phyloP scores from a whole-genome alignment of 2,113 vertebrate species.

The Psittacus erithacus region DNA sequence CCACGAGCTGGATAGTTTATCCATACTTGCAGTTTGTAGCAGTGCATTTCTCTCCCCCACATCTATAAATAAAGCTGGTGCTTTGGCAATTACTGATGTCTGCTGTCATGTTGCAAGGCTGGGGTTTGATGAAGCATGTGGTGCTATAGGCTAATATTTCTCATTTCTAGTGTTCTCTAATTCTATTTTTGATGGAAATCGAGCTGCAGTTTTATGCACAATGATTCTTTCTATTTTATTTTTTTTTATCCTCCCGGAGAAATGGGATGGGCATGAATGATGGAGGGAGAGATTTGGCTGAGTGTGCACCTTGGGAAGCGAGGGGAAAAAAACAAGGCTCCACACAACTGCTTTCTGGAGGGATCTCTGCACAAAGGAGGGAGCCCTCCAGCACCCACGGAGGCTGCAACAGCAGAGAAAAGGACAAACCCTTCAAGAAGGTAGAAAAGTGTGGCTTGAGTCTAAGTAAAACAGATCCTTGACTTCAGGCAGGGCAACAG shows the following conservation, averaged over 20 bases:
- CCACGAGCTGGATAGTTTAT: conserved; percentile 10
- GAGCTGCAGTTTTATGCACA: not conserved
- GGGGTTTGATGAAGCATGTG: conserved; percentile 29
- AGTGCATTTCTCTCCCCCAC: not conserved
- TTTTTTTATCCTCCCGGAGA: not conserved
- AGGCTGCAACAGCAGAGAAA: no score
- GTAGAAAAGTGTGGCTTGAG: not conserved
- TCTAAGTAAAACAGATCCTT: not conserved
- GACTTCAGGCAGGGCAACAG: not conserved
- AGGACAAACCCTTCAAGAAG: not conserved
- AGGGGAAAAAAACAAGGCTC: not conserved
- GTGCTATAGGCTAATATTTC: conserved; percentile 48
- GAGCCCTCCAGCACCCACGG: not conserved
- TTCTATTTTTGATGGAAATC: conserved; percentile 31
- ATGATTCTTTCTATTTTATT: not conserved
- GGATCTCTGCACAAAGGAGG: not conserved
- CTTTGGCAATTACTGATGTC: conserved; percentile 54
- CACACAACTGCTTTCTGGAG: not conserved
- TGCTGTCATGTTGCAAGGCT: conserved; percentile 49
- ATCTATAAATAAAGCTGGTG: conserved; percentile 41
- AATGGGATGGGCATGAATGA: not conserved
- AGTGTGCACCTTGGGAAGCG: not conserved
- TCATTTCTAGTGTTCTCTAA: conserved; percentile 21
- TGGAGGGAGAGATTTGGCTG: not conserved
- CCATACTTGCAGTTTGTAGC: conserved; percentile 37